These are phyloP conservation scores for Peromyscus leucopus DNA, from an alignment of 2,113 vertebrate genomes.

Conservation along the genomic window DNA sequence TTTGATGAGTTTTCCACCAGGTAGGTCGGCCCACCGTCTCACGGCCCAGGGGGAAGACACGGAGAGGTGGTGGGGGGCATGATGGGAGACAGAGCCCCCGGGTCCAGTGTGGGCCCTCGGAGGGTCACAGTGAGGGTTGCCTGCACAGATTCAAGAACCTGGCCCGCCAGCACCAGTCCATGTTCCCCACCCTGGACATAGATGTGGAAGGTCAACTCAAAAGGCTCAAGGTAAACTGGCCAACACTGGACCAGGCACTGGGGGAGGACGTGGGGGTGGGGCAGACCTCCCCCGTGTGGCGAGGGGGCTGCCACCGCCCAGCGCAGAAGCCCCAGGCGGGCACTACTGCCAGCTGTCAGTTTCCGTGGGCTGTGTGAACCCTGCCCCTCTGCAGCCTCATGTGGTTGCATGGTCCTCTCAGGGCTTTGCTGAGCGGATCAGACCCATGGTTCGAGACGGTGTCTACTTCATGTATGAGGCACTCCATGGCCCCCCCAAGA, in stretches of 20 bases:
- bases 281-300: not conserved
- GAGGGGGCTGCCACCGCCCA: not conserved
- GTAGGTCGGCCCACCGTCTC: slow-evolving; percentile 80
- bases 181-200: slow-evolving; percentile 94
- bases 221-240: slow-evolving; percentile 92
- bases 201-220: slow-evolving; percentile 95
- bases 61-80: not conserved
- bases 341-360: not conserved
- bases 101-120: too few species aligned
- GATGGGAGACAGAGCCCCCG: too few species aligned
- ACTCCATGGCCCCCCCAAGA: slow-evolving; percentile 95
- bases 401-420: slow-evolving; percentile 76
- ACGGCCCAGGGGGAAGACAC: not conserved
- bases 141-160: slow-evolving; percentile 95
- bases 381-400: not conserved
- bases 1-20: slow-evolving; percentile 96
- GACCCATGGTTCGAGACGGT: slow-evolving; percentile 97
- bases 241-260: not conserved
- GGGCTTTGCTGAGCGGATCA: slow-evolving; percentile 95
- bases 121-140: not conserved
- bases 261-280: not conserved
- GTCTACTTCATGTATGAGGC: slow-evolving; percentile 99
- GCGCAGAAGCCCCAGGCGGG: not conserved
- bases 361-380: too few species aligned
- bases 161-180: slow-evolving; percentile 95